phyloP scores from a whole-genome alignment of 2,888 invertebrate genomes.

The Monoplex corrugatus region DNA sequence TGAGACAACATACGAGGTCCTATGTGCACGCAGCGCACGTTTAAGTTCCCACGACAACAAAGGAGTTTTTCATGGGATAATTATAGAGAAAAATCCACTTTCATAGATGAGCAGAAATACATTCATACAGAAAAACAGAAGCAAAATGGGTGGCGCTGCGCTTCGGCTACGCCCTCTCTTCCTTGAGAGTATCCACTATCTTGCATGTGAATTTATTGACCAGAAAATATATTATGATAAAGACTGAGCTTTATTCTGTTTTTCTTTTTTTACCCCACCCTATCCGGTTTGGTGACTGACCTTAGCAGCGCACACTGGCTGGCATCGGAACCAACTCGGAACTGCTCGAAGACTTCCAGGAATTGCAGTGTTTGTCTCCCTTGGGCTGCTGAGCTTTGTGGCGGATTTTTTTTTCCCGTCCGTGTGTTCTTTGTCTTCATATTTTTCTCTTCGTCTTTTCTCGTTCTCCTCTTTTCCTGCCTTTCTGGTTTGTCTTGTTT shows the following conservation, averaged over 20 bases:
- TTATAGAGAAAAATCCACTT: no score
- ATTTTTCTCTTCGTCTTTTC: background rate
- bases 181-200: background rate
- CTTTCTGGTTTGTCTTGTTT: no score
- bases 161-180: background rate
- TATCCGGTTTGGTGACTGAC: no score
- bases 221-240: background rate
- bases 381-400: background rate
- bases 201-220: background rate
- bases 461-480: background rate
- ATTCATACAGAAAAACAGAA: no score
- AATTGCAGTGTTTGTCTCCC: background rate
- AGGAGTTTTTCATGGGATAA: no score
- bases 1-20: no score
- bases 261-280: no score
- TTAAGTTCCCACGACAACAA: no score
- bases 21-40: no score
- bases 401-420: background rate
- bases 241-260: background rate
- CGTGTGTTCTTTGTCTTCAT: background rate
- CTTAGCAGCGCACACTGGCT: background rate
- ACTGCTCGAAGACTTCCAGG: slow-evolving; percentile 13
- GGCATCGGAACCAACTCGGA: background rate
- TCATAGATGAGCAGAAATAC: no score
- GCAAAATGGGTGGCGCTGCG: no score